Conservation (phyloP, 1,140 invertebrate genomes). For the Orchesella cincta region DNA sequence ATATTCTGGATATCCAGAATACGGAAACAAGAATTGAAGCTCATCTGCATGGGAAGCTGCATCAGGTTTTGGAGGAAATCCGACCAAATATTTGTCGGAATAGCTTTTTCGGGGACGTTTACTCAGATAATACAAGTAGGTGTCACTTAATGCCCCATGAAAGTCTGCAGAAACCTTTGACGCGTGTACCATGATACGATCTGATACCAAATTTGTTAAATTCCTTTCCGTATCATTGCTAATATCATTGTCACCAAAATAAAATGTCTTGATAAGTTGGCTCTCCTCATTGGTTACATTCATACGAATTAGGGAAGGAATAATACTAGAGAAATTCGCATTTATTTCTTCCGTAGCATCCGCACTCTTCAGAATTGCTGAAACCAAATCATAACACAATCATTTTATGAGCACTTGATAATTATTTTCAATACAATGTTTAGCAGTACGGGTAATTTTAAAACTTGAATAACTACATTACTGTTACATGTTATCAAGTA, state of each 20-base stretch:
- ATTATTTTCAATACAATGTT: too few relatives aligned
- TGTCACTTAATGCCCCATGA: conserved; percentile 15
- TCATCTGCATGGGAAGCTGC: conserved; percentile 42
- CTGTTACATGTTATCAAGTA: not conserved
- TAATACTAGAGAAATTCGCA: conserved; percentile 12
- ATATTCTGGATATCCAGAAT: conserved; percentile 41
- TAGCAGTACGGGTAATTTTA: too few relatives aligned
- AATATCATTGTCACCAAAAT: conserved; percentile 60
- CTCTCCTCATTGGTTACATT: not conserved
- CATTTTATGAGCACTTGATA: too few relatives aligned
- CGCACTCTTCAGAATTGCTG: not conserved
- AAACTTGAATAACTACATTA: too few relatives aligned
- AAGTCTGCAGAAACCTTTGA: conserved; percentile 16
- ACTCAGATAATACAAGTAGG: conserved; percentile 42
- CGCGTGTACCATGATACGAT: conserved; percentile 32
- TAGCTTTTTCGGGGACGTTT: conserved; percentile 34
- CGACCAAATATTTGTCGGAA: not conserved
- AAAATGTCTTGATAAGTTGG: conserved; percentile 63
- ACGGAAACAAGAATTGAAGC: conserved; percentile 42
- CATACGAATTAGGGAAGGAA: not conserved
- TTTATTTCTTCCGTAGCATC: conserved; percentile 6
- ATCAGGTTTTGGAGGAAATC: not conserved
- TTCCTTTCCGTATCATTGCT: conserved; percentile 59
- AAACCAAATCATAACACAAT: not conserved
- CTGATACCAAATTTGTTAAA: conserved; percentile 59